These are phyloP conservation scores for Siniperca knerii DNA, from an alignment of 2,113 vertebrate genomes.

Conservation along the genomic window DNA sequence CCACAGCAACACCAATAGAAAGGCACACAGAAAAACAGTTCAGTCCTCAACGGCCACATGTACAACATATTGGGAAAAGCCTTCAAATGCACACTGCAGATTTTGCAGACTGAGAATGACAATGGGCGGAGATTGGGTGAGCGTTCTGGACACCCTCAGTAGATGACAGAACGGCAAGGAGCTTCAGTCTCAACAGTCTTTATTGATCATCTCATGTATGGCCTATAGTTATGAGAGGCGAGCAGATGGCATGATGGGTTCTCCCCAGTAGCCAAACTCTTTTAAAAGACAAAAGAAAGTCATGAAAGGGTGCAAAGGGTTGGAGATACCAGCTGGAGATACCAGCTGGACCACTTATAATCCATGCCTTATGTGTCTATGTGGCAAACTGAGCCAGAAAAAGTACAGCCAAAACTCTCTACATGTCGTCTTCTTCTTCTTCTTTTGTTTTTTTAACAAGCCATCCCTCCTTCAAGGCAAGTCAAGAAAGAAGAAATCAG, in stretches of 20 bases:
- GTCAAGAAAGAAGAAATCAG: background rate
- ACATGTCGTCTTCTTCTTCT: background rate
- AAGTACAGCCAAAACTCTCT: background rate
- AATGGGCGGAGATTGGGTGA: constrained; percentile 18
- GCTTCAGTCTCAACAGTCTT: constrained; percentile 20
- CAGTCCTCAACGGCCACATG: constrained; percentile 18
- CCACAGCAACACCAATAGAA: constrained; percentile 52
- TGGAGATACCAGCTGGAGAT: background rate
- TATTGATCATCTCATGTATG: constrained; percentile 18
- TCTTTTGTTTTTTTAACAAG: background rate
- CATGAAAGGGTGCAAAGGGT: constrained; percentile 27
- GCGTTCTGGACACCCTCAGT: background rate
- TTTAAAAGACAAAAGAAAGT: constrained; percentile 20
- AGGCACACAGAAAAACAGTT: constrained; percentile 66
- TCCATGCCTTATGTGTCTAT: constrained; percentile 15
- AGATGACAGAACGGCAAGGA: constrained; percentile 8
- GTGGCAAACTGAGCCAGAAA: constrained; percentile 13
- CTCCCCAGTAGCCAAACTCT: constrained; percentile 7
- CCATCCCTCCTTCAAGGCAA: background rate
- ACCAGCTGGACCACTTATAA: background rate
- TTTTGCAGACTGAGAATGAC: constrained; percentile 2
- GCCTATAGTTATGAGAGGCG: background rate
- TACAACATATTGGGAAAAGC: background rate
- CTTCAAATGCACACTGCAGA: constrained; percentile 6
- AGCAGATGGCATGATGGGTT: background rate